Evolutionary conservation across 1,140 invertebrate genomes (phyloP).

Genomic region (Teleogryllus occipitalis): DNA sequence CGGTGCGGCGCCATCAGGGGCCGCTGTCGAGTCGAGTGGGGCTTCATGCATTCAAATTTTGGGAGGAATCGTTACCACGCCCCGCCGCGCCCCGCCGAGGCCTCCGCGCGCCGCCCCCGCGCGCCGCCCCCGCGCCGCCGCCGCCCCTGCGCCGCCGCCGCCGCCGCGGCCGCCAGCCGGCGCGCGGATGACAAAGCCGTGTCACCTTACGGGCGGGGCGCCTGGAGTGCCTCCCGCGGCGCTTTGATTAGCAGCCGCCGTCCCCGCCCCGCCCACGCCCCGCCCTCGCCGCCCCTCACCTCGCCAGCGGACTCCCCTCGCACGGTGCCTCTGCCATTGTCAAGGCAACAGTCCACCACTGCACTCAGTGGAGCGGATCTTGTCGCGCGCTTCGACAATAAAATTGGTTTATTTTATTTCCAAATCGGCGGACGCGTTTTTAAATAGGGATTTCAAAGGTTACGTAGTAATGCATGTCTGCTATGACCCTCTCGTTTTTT

Average conservation of each 20-base stretch:
- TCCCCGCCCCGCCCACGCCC: neutral
- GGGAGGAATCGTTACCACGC: neutral
- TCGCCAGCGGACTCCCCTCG: too few relatives aligned
- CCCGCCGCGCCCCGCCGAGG: neutral
- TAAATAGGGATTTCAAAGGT: too few relatives aligned
- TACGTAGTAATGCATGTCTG: too few relatives aligned
- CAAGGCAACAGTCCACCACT: too few relatives aligned
- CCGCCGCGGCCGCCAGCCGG: neutral
- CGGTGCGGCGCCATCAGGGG: conserved; percentile 7
- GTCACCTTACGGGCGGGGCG: conserved; percentile 14
- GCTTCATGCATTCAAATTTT: conserved; percentile 17
- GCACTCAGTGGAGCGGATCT: too few relatives aligned
- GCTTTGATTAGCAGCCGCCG: neutral
- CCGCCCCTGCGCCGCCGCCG: too few relatives aligned
- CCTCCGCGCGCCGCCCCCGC: neutral
- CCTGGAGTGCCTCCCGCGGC: neutral
- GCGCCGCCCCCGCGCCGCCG: too few relatives aligned
- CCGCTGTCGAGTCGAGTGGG: neutral
- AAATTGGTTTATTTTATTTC: too few relatives aligned
- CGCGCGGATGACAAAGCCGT: conserved; percentile 18
- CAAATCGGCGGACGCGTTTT: too few relatives aligned
- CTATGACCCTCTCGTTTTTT: too few relatives aligned
- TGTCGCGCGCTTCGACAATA: too few relatives aligned
- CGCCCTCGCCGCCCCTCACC: neutral
- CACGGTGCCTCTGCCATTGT: too few relatives aligned